These are phyloP conservation scores for Scopus umbretta DNA, from an alignment of 2,113 vertebrate genomes.

Conservation along the genomic window DNA sequence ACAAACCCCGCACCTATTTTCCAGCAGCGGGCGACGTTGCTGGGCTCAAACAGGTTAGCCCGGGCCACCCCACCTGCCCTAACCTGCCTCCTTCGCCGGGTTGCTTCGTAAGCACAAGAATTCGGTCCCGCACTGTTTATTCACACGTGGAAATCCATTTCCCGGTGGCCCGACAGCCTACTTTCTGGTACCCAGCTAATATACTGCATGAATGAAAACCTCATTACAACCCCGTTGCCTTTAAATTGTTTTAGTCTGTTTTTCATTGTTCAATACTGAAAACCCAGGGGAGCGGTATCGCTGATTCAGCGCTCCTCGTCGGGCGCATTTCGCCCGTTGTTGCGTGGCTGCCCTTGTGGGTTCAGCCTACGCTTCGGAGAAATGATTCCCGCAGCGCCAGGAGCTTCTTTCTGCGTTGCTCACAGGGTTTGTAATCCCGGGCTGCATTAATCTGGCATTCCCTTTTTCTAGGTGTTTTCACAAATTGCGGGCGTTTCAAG, in stretches of 20 bases:
- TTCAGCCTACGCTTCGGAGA: not conserved
- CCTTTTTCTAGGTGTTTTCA: not conserved
- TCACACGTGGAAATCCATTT: not conserved
- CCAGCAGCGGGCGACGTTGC: not conserved
- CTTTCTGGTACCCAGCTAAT: not conserved
- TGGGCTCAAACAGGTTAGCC: not conserved
- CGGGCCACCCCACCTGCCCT: not conserved
- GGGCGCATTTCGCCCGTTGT: not conserved
- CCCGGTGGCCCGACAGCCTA: not conserved
- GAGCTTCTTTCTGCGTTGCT: not conserved
- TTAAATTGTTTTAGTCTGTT: not conserved
- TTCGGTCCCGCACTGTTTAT: accelerated
- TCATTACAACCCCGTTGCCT: not conserved
- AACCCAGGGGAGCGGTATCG: accelerated
- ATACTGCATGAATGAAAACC: accelerated
- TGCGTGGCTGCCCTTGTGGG: not conserved
- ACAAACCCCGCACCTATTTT: not conserved
- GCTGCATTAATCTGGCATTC: not conserved
- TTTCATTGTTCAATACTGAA: not conserved
- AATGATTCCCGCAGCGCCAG: not conserved
- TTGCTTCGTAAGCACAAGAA: not conserved
- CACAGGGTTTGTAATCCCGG: not conserved
- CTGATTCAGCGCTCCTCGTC: not conserved
- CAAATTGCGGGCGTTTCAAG: not conserved
- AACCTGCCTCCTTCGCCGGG: accelerated